Percentiles rank a stretch among this genome's conserved stretches.
phyloP scores from a whole-genome alignment of 2,888 invertebrate genomes.

The Opisthograptis luteolata region DNA sequence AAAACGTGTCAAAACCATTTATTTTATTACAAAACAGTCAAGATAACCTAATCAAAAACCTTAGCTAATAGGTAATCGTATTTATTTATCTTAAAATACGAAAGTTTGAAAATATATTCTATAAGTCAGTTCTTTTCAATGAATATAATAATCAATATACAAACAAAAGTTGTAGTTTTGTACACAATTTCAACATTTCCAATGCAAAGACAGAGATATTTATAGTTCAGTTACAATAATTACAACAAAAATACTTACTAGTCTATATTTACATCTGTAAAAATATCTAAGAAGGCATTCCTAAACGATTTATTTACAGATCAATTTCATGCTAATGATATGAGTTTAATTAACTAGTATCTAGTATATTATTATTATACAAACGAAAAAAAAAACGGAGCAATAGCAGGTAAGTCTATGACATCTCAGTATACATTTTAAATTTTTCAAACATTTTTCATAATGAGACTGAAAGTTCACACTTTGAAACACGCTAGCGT shows the following conservation, averaged over 20 bases:
- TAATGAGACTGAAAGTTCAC: no score
- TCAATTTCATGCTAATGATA: constrained; percentile 18
- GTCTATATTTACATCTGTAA: constrained; percentile 43
- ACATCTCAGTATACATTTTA: no score
- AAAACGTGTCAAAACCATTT: no score
- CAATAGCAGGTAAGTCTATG: no score
- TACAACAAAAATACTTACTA: constrained; percentile 49
- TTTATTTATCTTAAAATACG: neutral
- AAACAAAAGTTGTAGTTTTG: neutral
- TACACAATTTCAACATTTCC: constrained; percentile 21
- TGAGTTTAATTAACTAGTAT: neutral
- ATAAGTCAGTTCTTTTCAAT: constrained; percentile 13
- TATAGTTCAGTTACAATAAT: constrained; percentile 31
- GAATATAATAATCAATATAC: neutral
- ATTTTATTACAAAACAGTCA: no score
- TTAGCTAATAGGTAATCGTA: neutral
- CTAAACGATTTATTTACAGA: constrained; percentile 65
- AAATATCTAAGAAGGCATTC: constrained; percentile 74
- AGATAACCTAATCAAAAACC: neutral
- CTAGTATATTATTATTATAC: neutral
- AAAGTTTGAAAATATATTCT: constrained; percentile 1
- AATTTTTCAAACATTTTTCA: no score
- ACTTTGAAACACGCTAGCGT: no score
- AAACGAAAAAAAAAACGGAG: no score
- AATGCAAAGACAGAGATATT: constrained; percentile 5